Base-by-base conservation (phyloP, 2,888 invertebrate species). In the Philopedon plagiatum region DNA sequence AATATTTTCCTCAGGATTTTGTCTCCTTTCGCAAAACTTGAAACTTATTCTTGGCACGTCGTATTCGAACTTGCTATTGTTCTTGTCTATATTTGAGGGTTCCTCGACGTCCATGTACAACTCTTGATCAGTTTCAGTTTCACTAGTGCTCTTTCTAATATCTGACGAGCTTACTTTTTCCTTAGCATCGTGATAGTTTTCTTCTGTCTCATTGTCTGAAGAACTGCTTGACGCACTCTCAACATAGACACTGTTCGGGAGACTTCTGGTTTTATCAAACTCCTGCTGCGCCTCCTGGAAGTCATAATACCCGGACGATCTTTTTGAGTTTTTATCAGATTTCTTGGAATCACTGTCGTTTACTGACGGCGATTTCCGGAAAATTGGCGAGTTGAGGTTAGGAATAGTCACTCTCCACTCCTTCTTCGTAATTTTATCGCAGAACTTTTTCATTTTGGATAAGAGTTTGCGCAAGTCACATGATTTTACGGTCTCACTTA, bases 41-140 rank as follows among this genome's bases (percentile, higher is more conserved):
- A 86, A 86, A 71, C 84, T 84, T 41, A 86, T 86, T 69, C 81
- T 84, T 5, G 86, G 86, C 15, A 86, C 85, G 62, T 85, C 86
- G 68, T 84, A 84, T 62, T 83, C 82, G 61, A 79, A 83, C 62
- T 80, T 68, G 44, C 81, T 77, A 57, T 80, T 80, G 56, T 76
- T 78, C 49, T 75, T 75, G 46, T 77, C 76, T 19, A 79, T 75
- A 67, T 79, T 78, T 51, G 75, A 77, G n/a, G 71, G 72, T 2
- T 71, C 58, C 19, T 77, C 77, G 2, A 80, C 76, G 64, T 81
- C 80, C 11, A 75, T 74, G 65, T 81, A 82, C 2, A 78, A 41
- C 41, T 80, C 78, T 21, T 64, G 67, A 23, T 79, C 79, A 4
- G 74, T 77, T 29, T 80, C 79, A 21, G 73, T 44, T 75, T 76